Evolutionary conservation across 2,888 invertebrate species (phyloP), one percentile per base, ranked within the genome.

Genomic region (Operophtera brumata): DNA sequence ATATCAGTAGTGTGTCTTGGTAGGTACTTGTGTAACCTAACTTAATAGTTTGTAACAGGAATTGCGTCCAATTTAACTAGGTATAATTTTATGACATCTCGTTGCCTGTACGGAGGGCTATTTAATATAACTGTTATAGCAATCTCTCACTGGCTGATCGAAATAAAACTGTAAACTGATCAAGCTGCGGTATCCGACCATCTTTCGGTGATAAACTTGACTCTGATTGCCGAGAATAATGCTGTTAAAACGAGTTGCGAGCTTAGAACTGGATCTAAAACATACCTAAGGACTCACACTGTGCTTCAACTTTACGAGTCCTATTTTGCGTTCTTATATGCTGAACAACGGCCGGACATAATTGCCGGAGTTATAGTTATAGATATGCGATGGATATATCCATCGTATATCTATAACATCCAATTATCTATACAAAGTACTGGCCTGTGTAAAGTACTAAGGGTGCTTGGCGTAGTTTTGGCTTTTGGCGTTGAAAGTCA

Each of bases 271-370:
- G 62, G 49, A 51, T 48, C 40, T 49, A 45, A 49, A 58, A 66
- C 67, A 64, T 62, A 62, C n/a, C n/a, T n/a, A n/a, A 65, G 62
- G 66, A 67, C 66, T 65, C 68, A 65, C 50, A 59, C 34, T n/a
- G n/a, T n/a, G n/a, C n/a, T 74, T 65, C 73, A 71, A 70, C 71
- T 70, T 72, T 63, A 75, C 66, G 66, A 61, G 54, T 61, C 51
- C 64, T 65, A 61, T 64, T 71, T 68, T 68, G 71, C 64, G 65
- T 36, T 68, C 68, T 74, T 74, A 4, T 4, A 20, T 73, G 64
- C 61, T 66, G 69, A 72, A 68, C 73, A 74, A 75, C 67, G 69
- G 68, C 55, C 66, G 78, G 67, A 74, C 78, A 70, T 75, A 30
- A 77, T 76, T 72, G 71, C 61, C 51, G 48, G 64, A 73, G 69